These are phyloP conservation scores for Micronisus gabar DNA, from an alignment of 2,113 vertebrate genomes.

Conservation along the genomic window DNA sequence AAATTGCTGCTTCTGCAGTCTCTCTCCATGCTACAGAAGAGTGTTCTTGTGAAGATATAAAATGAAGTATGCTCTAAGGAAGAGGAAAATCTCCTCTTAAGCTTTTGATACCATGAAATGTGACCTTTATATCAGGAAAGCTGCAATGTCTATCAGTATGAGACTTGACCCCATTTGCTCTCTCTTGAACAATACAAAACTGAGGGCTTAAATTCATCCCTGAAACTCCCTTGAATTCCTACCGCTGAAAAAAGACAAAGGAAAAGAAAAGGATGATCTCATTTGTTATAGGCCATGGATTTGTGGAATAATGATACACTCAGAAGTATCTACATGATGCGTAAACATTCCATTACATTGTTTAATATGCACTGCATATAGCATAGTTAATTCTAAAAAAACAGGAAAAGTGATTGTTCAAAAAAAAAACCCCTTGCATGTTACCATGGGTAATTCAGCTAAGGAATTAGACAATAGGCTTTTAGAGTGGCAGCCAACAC, in stretches of 20 bases:
- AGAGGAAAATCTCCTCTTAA: neutral
- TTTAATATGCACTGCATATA: neutral
- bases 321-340: neutral
- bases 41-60: neutral
- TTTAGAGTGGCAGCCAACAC: neutral
- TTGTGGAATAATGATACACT: neutral
- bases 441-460: neutral
- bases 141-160: neutral
- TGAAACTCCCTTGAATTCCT: neutral
- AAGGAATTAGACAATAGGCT: neutral
- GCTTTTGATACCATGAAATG: neutral
- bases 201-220: neutral
- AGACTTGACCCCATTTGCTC: neutral
- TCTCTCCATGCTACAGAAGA: neutral
- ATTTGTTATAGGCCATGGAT: neutral
- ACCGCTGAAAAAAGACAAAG: neutral
- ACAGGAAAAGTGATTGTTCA: neutral
- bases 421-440: neutral
- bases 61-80: neutral
- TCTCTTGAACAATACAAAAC: neutral
- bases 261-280: neutral
- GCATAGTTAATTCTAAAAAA: neutral
- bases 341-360: neutral
- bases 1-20: neutral
- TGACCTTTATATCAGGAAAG: neutral